A percentile compares a stretch with the other conserved stretches of the same genome.
Evolutionary conservation across 1,140 invertebrate genomes (phyloP).

Genomic region (Scaptomyza graminum): DNA sequence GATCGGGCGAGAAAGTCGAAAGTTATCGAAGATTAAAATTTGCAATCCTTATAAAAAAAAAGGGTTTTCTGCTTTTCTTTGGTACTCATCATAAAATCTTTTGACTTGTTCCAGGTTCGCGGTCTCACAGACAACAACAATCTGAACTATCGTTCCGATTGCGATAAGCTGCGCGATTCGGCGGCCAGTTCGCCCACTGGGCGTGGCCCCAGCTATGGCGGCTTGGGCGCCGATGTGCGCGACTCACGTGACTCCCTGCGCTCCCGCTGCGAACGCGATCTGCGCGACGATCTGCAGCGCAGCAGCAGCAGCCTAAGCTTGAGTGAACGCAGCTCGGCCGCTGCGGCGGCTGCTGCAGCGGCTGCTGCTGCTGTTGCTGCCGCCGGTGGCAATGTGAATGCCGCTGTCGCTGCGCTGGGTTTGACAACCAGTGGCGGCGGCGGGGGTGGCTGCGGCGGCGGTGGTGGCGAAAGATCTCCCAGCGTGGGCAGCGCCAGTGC

Average conservation of each 20-base stretch:
- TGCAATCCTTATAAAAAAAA: no score
- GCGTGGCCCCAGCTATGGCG: conserved; percentile 64
- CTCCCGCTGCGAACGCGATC: conserved; percentile 73
- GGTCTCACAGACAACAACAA: conserved; percentile 94
- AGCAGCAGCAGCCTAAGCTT: conserved; percentile 74
- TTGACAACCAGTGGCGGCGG: conserved; percentile 67
- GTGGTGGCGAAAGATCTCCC: conserved; percentile 79
- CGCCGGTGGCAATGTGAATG: conserved; percentile 71
- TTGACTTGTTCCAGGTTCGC: conserved; percentile 83
- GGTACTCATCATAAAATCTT: background rate
- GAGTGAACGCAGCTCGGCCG: conserved; percentile 71
- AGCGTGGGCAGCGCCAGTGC: conserved; percentile 75
- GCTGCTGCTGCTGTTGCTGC: conserved; percentile 66
- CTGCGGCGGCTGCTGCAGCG: conserved; percentile 69
- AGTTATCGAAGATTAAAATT: no score
- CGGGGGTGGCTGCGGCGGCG: conserved; percentile 13
- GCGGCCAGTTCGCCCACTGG: conserved; percentile 77
- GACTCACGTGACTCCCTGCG: conserved; percentile 71
- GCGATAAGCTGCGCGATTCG: conserved; percentile 79
- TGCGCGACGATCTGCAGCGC: conserved; percentile 76
- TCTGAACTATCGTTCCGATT: conserved; percentile 85
- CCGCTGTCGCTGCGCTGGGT: conserved; percentile 72
- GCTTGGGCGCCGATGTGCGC: conserved; percentile 57
- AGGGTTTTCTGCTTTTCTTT: no score
- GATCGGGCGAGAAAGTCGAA: no score